Base-by-base conservation (phyloP, 2,113 vertebrate genomes). In the Paramisgurnus dabryanus region DNA sequence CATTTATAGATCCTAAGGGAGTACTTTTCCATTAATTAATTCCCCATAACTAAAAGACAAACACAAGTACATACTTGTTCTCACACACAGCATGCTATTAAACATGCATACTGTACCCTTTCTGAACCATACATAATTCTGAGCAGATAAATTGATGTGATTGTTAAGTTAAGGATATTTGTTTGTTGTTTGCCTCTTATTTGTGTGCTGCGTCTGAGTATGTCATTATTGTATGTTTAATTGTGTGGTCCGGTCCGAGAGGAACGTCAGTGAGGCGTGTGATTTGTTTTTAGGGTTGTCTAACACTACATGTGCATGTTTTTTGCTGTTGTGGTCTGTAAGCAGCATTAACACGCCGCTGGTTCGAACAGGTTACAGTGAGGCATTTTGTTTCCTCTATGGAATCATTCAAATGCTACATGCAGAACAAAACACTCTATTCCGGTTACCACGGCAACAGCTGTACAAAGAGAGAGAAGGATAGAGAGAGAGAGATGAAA, bases 391-490 rank as follows among this genome's bases (percentile, higher is more conserved):
- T 64, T 76, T 76, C 63, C 57, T 80, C 67, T 80, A 82, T 73
- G 55, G 55, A 79, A 55, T 76, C 76, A 81, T 84, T 87, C 76
- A 85, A 85, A 86, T 76, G 47, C 50, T 75, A 68, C 71, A 78
- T 66, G 57, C 63, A 61, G 81, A 80, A 85, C 76, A 87, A 82
- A 81, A 76, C 67, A 80, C 81, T 80, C 71, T 76, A 53, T 82
- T 82, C 80, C 18, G 58, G 87, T 88, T 86, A 84, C 87, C 87
- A 84, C 79, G 87, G 87, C 81, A 88, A 88, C 87, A 79, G 81
- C 83, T 61, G 50, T n/a, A 67, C 13, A 73, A 39, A 64, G 70
- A 78, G 18, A 63, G 78, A 78, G 72, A 40, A 53, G 47, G 80
- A 68, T 49, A 76, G 71, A 71, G 61, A 61, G 34, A 39, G 67